Base-by-base conservation (phyloP, 2,888 invertebrate genomes). In the Blera fallax region DNA sequence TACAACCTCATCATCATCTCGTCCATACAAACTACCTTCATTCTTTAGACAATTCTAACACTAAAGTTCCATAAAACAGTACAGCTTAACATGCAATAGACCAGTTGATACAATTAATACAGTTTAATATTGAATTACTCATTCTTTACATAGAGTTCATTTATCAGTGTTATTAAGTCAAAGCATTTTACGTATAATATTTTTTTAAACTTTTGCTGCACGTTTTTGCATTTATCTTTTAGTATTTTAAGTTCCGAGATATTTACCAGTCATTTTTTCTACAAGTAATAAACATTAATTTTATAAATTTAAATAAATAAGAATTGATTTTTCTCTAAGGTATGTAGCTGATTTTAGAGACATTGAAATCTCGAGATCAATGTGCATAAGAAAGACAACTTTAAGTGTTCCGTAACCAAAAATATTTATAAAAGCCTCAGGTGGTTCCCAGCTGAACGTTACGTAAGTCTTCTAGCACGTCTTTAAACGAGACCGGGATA, bases 161-260 rank as follows among this genome's bases (percentile, higher is more conserved):
- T 80, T 85, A 85, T 77, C 70, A 72, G 76, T 85, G 85, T 85
- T 85, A 80, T 81, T 67, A 40, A 85, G 65, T 85, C 65, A 85
- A 72, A 85, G 80, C 77, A 70, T 64, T 80, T 81, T 80, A 80
- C 50, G 65, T 54, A 73, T 45, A 52, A 37, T 76, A 70, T 43
- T 56, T 34, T 56, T 70, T 70, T 65, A 54, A 37, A 56, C 24
- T 52, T 76, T 58, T 48, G 34, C 56, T 69, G 58, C 73, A 74
- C 43, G 14, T 64, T 69, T 78, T 62, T 78, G 78, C 67, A 78
- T 77, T 64, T 74, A 18, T 82, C 40, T 77, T 72, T 72, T 82
- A 77, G 72, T 58, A 67, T 52, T 40, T n/a, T 77, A 82, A 72
- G 77, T 77, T 82, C 6, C 34, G 29, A 50, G n/a, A 62, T 70